phyloP scores from a whole-genome alignment of 2,113 vertebrate species.

The Alces alces region DNA sequence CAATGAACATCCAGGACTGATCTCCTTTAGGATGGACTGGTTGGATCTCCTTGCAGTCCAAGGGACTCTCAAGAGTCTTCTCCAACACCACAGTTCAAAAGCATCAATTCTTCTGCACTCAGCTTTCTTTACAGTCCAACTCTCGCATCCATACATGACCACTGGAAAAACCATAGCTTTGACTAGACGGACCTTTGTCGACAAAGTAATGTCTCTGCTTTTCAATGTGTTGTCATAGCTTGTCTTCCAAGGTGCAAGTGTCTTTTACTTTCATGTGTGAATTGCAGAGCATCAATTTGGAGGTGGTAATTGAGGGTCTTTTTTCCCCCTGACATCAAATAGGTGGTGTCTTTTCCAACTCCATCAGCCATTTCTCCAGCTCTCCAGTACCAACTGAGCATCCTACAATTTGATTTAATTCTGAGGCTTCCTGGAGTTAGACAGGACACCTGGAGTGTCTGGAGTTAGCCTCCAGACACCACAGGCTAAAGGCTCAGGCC shows the following conservation, averaged over 20 bases:
- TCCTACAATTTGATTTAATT: neutral
- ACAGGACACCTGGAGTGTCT: no score
- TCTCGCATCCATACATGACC: neutral
- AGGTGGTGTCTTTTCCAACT: neutral
- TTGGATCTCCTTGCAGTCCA: neutral
- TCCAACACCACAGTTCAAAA: accelerated
- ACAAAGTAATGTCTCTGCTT: neutral
- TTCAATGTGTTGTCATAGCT: neutral
- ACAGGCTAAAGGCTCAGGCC: no score
- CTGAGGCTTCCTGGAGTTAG: neutral
- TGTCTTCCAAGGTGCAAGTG: neutral
- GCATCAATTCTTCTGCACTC: accelerated
- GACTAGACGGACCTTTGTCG: neutral
- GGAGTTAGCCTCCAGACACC: neutral
- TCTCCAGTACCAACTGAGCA: neutral
- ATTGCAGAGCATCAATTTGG: neutral
- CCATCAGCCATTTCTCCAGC: neutral
- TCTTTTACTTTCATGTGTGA: neutral
- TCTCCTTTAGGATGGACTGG: neutral
- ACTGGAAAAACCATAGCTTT: neutral
- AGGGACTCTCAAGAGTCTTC: neutral
- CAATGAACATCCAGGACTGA: neutral
- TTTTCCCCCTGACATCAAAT: neutral
- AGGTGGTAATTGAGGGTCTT: neutral
- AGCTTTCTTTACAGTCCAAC: neutral